A percentile compares a stretch with the other conserved stretches of the same genome.
Conservation (phyloP, 2,888 invertebrate genomes). For the Muschampia plurimacula region DNA sequence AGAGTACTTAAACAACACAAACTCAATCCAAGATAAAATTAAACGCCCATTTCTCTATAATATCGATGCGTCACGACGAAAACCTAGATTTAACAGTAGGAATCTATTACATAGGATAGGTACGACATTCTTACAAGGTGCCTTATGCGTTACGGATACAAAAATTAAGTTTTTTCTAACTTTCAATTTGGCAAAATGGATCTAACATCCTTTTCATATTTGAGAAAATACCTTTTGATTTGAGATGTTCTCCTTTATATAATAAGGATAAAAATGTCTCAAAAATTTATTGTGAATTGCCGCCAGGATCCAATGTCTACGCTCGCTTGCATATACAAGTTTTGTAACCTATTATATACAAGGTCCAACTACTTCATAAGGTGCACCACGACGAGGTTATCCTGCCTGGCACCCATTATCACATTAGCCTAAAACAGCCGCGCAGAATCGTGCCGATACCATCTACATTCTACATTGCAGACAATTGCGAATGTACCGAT, state of each 20-base stretch:
- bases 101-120: no score
- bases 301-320: not conserved
- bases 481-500: not conserved
- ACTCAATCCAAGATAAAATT: not conserved
- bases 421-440: conserved; percentile 3
- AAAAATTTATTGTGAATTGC: not conserved
- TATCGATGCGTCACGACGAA: not conserved
- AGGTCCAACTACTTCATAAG: not conserved
- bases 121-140: no score
- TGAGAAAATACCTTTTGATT: no score
- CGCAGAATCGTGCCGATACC: conserved; percentile 7
- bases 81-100: not conserved
- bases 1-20: not conserved
- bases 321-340: not conserved
- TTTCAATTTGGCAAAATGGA: no score
- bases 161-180: no score
- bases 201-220: no score
- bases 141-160: no score
- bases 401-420: not conserved
- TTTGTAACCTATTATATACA: not conserved
- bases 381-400: not conserved
- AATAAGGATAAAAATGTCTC: no score
- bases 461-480: not conserved
- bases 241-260: no score
- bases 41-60: not conserved